Conservation (phyloP, 2,797 vertebrate species). For the Tangara arthus region DNA sequence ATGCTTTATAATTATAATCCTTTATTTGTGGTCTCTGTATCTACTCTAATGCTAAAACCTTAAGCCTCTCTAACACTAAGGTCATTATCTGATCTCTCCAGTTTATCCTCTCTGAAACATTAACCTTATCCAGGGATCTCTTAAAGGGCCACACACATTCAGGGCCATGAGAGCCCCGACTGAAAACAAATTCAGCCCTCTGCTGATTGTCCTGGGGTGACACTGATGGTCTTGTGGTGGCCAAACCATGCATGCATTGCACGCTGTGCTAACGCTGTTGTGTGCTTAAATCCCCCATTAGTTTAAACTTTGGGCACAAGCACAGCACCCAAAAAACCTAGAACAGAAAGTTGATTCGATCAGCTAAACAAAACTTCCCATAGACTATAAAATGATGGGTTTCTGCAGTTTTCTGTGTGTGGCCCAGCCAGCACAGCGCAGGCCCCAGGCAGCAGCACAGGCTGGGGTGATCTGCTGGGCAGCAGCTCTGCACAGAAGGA, state of each 20-base stretch:
- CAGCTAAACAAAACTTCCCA: background rate
- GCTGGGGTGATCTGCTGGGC: background rate
- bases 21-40: background rate
- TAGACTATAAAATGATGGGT: background rate
- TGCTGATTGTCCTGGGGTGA: background rate
- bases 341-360: background rate
- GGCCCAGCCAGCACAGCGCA: too few species aligned
- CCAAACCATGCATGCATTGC: background rate
- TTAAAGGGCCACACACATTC: background rate
- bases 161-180: background rate
- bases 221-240: background rate
- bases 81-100: conserved; percentile 3
- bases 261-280: background rate
- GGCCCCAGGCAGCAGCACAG: too few species aligned
- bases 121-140: background rate
- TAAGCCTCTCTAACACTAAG: conserved; percentile 10
- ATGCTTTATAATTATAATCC: background rate
- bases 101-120: background rate
- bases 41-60: background rate
- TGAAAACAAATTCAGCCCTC: background rate
- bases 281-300: background rate
- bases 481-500: background rate
- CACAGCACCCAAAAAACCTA: background rate
- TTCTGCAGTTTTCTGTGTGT: background rate
- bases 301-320: background rate